A percentile compares a stretch with the other conserved stretches of the same genome.
Conservation (phyloP, 2,113 vertebrate genomes). For the Leucosticte australis region DNA sequence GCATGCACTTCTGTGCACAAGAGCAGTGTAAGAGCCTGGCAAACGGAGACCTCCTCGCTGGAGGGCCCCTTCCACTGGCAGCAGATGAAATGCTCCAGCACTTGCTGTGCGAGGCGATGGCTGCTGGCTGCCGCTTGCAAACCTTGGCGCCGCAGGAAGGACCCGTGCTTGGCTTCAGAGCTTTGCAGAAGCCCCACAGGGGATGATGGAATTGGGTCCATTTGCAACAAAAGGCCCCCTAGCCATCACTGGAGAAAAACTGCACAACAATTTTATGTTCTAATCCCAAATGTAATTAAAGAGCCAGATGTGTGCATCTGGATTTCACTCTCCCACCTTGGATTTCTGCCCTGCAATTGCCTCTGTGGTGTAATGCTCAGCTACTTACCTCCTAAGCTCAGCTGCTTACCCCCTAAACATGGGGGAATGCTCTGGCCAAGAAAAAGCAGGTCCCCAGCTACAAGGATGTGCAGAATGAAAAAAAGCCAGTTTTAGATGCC, state of each 20-base stretch:
- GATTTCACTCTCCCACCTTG: background rate
- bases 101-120: background rate
- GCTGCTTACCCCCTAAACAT: background rate
- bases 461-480: background rate
- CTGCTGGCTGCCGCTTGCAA: background rate
- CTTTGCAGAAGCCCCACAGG: background rate
- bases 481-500: background rate
- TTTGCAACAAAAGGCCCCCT: background rate
- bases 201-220: background rate
- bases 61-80: background rate
- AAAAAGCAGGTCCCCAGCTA: background rate
- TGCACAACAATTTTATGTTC: background rate
- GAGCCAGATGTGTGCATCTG: background rate
- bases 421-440: background rate
- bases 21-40: background rate
- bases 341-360: background rate
- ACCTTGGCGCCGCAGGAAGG: background rate
- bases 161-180: background rate
- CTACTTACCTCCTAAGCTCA: background rate
- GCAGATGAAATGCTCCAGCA: background rate
- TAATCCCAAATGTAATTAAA: background rate
- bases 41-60: background rate
- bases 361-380: background rate
- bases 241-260: background rate
- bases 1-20: background rate